phyloP scores from a whole-genome alignment of 1,140 invertebrate species.

The Panagrolaimus sp. region DNA sequence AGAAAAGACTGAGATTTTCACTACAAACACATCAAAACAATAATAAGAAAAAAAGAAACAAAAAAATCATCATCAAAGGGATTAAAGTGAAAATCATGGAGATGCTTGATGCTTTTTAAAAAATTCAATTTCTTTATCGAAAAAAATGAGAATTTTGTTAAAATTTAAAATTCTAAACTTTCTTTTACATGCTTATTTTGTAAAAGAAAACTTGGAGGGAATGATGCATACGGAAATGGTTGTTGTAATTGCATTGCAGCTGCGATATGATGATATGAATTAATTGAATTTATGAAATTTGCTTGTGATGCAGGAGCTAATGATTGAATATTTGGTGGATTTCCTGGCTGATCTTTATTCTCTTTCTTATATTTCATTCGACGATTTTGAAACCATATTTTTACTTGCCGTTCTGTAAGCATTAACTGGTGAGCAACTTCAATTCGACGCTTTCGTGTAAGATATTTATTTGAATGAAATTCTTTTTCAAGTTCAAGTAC shows the following conservation, averaged over 20 bases:
- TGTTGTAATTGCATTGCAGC: slow-evolving; percentile 20
- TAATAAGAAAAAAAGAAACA: too few species aligned
- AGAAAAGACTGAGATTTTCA: too few species aligned
- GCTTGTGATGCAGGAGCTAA: background rate
- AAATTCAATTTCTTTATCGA: too few species aligned
- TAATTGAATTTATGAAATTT: background rate
- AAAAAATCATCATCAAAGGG: too few species aligned
- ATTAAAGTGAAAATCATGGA: too few species aligned
- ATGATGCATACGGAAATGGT: slow-evolving; percentile 17
- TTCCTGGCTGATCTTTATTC: slow-evolving; percentile 69
- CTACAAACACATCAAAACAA: too few species aligned
- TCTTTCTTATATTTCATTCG: slow-evolving; percentile 96
- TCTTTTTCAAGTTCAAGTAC: slow-evolving; percentile 92
- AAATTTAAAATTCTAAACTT: too few species aligned
- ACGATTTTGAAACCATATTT: slow-evolving; percentile 65
- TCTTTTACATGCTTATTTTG: slow-evolving; percentile 16
- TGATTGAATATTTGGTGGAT: background rate
- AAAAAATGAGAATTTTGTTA: too few species aligned
- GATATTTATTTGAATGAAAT: slow-evolving; percentile 83
- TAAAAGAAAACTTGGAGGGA: slow-evolving; percentile 19
- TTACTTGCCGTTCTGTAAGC: slow-evolving; percentile 78
- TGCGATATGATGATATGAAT: slow-evolving; percentile 3
- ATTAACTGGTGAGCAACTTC: slow-evolving; percentile 83
- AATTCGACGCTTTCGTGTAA: slow-evolving; percentile 71
- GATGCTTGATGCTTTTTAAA: too few species aligned